Conservation (phyloP, 2,797 vertebrate species). For the Rhincodon typus region DNA sequence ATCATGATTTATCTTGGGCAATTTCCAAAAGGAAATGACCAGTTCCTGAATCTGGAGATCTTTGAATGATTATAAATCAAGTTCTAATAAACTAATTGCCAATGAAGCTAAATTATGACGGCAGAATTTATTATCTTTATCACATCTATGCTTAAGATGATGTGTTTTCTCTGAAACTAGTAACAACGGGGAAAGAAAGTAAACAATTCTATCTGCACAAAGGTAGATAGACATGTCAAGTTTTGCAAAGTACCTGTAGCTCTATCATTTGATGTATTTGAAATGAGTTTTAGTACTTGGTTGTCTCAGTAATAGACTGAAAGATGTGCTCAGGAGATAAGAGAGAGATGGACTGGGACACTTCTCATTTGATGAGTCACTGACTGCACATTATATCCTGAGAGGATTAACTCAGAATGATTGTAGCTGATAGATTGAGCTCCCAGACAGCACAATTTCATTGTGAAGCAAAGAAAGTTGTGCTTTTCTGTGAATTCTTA, state of each 20-base stretch:
- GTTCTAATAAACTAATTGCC: background rate
- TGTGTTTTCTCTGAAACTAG: background rate
- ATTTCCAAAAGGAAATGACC: background rate
- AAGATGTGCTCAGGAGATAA: background rate
- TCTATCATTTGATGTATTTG: background rate
- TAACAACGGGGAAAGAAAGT: background rate
- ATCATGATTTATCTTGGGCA: background rate
- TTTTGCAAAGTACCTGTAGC: background rate
- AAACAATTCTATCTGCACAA: background rate
- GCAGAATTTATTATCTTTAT: background rate
- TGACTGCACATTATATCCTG: background rate
- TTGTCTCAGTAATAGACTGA: background rate
- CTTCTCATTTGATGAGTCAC: background rate
- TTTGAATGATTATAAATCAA: background rate
- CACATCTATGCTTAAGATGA: background rate
- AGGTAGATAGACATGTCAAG: background rate
- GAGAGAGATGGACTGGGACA: background rate
- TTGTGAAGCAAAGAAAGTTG: background rate
- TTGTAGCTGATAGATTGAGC: background rate
- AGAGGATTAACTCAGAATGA: background rate
- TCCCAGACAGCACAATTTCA: background rate
- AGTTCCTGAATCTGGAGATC: background rate
- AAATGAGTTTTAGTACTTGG: background rate
- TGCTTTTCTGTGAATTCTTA: background rate
- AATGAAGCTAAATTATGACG: background rate